Percentiles rank a stretch among this genome's conserved stretches.
Conservation (phyloP, 2,113 vertebrate genomes). For the Varanus komodoensis region DNA sequence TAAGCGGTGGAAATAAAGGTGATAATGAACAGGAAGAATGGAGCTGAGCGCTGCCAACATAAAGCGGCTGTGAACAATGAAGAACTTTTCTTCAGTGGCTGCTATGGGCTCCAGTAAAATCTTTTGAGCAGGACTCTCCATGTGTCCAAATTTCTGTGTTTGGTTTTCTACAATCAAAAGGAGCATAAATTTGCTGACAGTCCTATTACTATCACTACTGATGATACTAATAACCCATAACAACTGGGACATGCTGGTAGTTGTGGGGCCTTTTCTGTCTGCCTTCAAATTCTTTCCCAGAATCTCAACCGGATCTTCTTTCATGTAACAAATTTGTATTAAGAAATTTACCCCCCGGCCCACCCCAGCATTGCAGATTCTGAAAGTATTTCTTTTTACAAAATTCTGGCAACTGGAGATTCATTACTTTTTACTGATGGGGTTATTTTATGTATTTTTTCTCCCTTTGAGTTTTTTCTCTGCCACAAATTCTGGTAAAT, state of each 20-base stretch:
- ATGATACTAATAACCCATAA: not conserved
- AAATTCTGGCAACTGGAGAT: not conserved
- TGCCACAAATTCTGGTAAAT: conserved; percentile 52
- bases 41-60: not conserved
- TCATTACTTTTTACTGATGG: not conserved
- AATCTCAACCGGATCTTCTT: not conserved
- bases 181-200: not conserved
- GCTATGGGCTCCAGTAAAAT: not conserved
- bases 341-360: not conserved
- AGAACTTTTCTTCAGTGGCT: not conserved
- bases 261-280: too few species aligned
- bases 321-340: not conserved
- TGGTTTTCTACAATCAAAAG: not conserved
- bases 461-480: not conserved
- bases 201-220: not conserved
- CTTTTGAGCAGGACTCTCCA: not conserved
- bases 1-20: not conserved
- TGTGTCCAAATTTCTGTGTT: not conserved
- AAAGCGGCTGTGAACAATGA: not conserved
- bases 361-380: not conserved
- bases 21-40: not conserved
- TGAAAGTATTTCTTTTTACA: not conserved
- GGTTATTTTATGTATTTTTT: not conserved
- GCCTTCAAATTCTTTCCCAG: not conserved
- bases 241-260: not conserved